Conservation (phyloP, 2,113 vertebrate species). For the Salvelinus alpinus region DNA sequence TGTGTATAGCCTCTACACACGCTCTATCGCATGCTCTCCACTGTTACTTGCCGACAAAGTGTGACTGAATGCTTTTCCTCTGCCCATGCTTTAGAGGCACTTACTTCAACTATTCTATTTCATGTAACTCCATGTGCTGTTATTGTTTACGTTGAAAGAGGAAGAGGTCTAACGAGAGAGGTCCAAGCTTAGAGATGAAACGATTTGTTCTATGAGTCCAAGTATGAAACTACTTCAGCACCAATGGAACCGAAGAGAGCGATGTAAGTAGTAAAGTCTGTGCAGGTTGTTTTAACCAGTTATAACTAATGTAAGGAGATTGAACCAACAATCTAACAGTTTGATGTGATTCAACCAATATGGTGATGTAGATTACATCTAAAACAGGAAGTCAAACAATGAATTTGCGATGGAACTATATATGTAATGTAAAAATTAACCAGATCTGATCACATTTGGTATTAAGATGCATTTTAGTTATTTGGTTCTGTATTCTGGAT, state of each 20-base stretch:
- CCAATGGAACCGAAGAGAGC: too few relatives aligned
- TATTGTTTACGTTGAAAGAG: conserved; percentile 8
- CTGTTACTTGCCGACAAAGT: neutral
- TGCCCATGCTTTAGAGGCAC: neutral
- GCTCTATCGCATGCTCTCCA: neutral
- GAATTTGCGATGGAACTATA: too few relatives aligned
- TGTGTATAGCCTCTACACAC: neutral
- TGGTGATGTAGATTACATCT: too few relatives aligned
- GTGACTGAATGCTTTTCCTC: neutral
- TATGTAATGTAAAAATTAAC: too few relatives aligned
- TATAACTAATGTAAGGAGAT: neutral
- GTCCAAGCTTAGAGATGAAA: neutral
- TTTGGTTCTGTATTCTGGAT: too few relatives aligned
- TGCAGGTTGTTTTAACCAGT: too few relatives aligned
- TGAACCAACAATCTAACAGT: neutral
- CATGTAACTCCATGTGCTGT: neutral
- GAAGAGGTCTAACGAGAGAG: neutral
- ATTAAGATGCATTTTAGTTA: too few relatives aligned
- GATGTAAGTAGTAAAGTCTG: too few relatives aligned
- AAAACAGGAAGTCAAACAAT: too few relatives aligned
- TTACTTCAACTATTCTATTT: neutral
- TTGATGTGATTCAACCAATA: neutral
- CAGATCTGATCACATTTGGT: too few relatives aligned
- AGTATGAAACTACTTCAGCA: too few relatives aligned
- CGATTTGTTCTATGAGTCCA: too few relatives aligned